Base-by-base conservation (phyloP, 92 coral and sea anemone genomes). In the Porites rus region DNA sequence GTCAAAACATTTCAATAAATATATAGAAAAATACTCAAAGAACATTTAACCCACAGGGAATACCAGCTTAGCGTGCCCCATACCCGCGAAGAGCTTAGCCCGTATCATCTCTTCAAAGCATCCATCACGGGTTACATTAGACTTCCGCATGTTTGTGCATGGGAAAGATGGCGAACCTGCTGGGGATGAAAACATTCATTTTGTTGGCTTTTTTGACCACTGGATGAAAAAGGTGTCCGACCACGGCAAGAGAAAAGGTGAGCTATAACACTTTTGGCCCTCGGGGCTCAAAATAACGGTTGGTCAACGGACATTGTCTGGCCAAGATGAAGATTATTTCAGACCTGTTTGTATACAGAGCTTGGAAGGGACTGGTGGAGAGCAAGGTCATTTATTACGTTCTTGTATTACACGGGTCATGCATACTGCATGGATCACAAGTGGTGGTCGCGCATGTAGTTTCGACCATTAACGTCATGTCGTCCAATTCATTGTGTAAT, bases 161-260 rank as follows among this genome's bases (percentile, higher is more conserved):
- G 80, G 75, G 24, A 59, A 87, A 70, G 77, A 70, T 80, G 90
- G 79, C 68, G 93, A 80, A 24, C 64, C 79, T 0, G 79, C 70
- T 4, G 83, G 85, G 25, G 60, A 43, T 69, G 87, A 85, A 50
- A 84, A 84, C 53, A 62, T 91, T 25, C 88, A 71, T 66, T 91
- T 88, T 87, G 91, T 91, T 87, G 93, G 93, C 2, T 91, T 87
- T 72, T 31, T 87, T 75, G 84, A 91, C 65, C 79, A 82, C 28
- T 91, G 93, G 93, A 82, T 54, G 75, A 77, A 25, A 8, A 73
- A 83, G 64, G 66, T 31, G 14, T 11, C 80, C 63, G 65, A 73
- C 24, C 46, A 38, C 2, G 63, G n/a, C 52, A 83, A 51, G 62
- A 83, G 24, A 16, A 83, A 63, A 18, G 56, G 78, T 74, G 13